phyloP scores from a whole-genome alignment of 1,140 invertebrate genomes.

The Drosophila asahinai region DNA sequence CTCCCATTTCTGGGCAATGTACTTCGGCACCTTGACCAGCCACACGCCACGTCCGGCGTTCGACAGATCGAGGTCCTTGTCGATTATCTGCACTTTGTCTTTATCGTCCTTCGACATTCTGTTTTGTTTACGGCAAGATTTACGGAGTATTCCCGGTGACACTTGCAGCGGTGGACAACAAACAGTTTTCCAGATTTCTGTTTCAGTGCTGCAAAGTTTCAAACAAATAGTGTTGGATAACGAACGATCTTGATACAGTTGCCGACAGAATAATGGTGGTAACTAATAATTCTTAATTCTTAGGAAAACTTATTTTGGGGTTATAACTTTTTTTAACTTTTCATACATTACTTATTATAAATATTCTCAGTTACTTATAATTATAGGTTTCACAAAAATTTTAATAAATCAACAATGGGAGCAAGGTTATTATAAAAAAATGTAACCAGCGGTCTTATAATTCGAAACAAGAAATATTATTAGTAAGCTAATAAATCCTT shows the following conservation, averaged over 20 bases:
- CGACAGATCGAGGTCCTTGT: conserved; percentile 94
- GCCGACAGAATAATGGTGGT: background rate
- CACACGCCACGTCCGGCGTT: conserved; percentile 95
- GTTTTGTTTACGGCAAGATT: background rate
- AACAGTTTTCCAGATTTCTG: conserved; percentile 7
- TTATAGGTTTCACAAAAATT: too few relatives aligned
- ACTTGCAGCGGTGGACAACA: conserved; percentile 8
- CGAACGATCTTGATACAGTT: background rate
- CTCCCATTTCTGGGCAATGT: conserved; percentile 93
- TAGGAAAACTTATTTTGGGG: too few relatives aligned
- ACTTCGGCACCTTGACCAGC: conserved; percentile 99
- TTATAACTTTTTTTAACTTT: too few relatives aligned
- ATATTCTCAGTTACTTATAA: too few relatives aligned
- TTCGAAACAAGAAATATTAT: too few relatives aligned
- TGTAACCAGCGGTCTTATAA: too few relatives aligned
- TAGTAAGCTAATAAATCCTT: too few relatives aligned
- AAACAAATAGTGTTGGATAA: background rate
- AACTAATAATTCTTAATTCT: background rate
- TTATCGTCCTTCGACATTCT: conserved; percentile 83
- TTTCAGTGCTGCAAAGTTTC: background rate
- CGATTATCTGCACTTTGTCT: conserved; percentile 82
- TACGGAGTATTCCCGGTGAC: background rate
- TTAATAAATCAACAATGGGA: too few relatives aligned
- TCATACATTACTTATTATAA: too few relatives aligned
- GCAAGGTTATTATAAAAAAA: too few relatives aligned